These are phyloP conservation scores for Idris sp. DNA, from an alignment of 1,140 invertebrate genomes.

Conservation along the genomic window DNA sequence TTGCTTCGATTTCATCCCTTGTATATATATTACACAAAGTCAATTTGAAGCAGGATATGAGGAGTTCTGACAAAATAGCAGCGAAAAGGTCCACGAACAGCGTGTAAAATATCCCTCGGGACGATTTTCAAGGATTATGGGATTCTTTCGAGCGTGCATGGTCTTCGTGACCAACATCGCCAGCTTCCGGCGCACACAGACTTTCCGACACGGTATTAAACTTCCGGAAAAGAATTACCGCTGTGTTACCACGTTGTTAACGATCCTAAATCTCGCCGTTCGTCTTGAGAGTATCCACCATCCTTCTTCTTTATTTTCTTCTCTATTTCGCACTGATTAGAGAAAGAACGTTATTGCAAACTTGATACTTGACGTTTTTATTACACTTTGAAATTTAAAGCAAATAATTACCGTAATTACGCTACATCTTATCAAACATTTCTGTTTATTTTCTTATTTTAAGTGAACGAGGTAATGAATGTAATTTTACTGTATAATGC, in stretches of 20 bases:
- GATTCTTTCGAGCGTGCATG: slow-evolving; percentile 65
- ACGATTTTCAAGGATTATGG: slow-evolving; percentile 71
- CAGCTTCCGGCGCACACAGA: slow-evolving; percentile 61
- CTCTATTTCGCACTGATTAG: slow-evolving; percentile 55
- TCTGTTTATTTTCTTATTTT: slow-evolving; percentile 13
- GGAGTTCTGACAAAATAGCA: slow-evolving; percentile 59
- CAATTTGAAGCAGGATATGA: slow-evolving; percentile 46
- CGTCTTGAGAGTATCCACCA: slow-evolving; percentile 57
- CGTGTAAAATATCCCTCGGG: slow-evolving; percentile 69
- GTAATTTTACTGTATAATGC: slow-evolving; percentile 6
- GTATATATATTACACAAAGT: slow-evolving; percentile 27
- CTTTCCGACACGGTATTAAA: slow-evolving; percentile 71
- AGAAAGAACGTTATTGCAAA: slow-evolving; percentile 40
- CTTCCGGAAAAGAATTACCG: slow-evolving; percentile 68
- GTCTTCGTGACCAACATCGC: slow-evolving; percentile 66
- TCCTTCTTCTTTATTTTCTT: slow-evolving; percentile 61
- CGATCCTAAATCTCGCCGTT: slow-evolving; percentile 65
- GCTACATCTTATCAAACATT: slow-evolving; percentile 20
- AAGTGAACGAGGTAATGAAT: not conserved
- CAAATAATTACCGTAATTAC: slow-evolving; percentile 42
- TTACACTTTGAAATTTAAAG: slow-evolving; percentile 30
- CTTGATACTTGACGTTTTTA: slow-evolving; percentile 38
- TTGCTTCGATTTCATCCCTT: slow-evolving; percentile 1
- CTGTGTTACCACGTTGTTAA: slow-evolving; percentile 64
- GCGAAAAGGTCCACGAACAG: slow-evolving; percentile 52